Base-by-base conservation (phyloP, 2,888 invertebrate genomes). In the Alcis repandata region DNA sequence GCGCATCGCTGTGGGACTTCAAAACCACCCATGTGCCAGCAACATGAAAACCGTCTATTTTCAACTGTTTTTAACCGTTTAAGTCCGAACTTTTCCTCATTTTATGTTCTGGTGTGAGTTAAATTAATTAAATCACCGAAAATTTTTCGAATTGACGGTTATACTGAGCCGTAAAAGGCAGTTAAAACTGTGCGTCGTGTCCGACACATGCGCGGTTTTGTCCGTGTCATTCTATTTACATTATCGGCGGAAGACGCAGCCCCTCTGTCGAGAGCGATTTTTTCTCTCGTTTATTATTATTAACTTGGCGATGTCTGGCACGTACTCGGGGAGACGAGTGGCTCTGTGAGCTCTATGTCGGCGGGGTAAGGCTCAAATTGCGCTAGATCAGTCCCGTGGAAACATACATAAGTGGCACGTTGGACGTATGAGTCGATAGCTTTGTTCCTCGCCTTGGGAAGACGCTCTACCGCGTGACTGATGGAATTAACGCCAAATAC, bases 271-370 rank as follows among this genome's bases (percentile, higher is more conserved):
- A 75, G 80, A 83, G 75, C 75, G 79, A 88, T 91, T 91, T 92
- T 92, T 90, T 90, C 89, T 88, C 85, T 86, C 84, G 68, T 87
- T 88, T 90, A 91, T 91, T 92, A 91, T 91, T 91, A 92, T 90
- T 90, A 91, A 87, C 86, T 88, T 86, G 85, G 86, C 84, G 79
- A 73, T 77, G 76, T 75, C 73, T 74, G 74, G 58, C 74, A 71
- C 73, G 70, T 75, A 70, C 75, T n/a, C 36, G 11, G 46, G 52
- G 46, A 52, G 54, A 51, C 27, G 32, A 13, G 15, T 32, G 38
- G 4, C 11, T 17, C 36, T 22, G 57, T 52, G 38, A 17, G 27
- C 58, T 66, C n/a, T 58, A 65, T 53, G 46, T 22, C 40, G 33
- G 19, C 33, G 49, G 10, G 22, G 4, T 60, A 13, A 32, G 52